phyloP scores from a whole-genome alignment of 1,140 invertebrate genomes.

The Steinernema feltiae region DNA sequence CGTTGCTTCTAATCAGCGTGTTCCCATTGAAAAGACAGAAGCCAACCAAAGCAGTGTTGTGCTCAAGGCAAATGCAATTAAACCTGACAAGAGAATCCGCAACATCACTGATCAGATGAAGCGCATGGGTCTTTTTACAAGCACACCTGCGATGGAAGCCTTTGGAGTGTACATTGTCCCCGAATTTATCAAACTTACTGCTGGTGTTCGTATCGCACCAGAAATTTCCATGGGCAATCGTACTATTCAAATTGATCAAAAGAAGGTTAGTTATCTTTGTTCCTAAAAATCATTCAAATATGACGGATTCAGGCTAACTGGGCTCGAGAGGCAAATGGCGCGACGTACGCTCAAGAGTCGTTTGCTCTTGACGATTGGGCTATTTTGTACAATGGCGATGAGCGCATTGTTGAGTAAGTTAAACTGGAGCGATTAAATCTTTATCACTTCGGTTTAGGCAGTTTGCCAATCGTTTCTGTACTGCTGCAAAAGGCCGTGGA shows the following conservation, averaged over 20 bases:
- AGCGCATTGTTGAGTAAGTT: background rate
- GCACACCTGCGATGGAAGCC: background rate
- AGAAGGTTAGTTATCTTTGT: background rate
- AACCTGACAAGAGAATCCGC: background rate
- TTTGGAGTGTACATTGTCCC: background rate
- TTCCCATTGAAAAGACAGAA: conserved; percentile 1
- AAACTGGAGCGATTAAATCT: too few species aligned
- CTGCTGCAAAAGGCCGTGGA: background rate
- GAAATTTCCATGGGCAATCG: background rate
- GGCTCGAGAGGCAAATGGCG: background rate
- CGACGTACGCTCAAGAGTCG: background rate
- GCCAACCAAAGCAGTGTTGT: conserved; percentile 6
- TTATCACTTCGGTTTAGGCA: background rate
- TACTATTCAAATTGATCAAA: background rate
- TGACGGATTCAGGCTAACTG: background rate
- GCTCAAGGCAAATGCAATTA: background rate
- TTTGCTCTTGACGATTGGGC: background rate
- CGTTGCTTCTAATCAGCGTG: background rate
- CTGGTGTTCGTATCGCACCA: background rate
- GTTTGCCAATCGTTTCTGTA: background rate
- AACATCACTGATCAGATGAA: background rate
- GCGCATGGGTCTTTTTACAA: background rate
- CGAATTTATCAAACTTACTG: background rate
- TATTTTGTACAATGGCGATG: background rate
- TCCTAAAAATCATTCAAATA: background rate